Evolutionary conservation across 2,888 invertebrate species (phyloP).

Genomic region (Macrophya annulata): DNA sequence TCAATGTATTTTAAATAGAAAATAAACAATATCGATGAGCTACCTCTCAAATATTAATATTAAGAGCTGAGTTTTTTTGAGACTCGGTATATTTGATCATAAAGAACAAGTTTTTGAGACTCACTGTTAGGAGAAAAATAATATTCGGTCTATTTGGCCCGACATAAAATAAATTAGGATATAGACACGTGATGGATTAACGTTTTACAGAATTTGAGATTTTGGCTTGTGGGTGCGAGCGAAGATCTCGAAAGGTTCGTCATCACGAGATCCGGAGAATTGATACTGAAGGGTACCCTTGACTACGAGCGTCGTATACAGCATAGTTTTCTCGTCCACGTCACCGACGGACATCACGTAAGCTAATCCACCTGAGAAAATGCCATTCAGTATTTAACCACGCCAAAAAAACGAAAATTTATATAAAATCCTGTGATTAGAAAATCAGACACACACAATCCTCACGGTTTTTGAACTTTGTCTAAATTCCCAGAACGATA

Average conservation of each 20-base stretch:
- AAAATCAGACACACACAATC: background rate
- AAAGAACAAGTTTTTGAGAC: too few species aligned
- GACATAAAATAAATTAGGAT: background rate
- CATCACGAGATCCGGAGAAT: conserved; percentile 90
- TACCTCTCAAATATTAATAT: too few species aligned
- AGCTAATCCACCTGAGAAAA: conserved; percentile 68
- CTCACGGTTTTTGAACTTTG: conserved; percentile 54
- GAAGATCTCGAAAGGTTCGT: conserved; percentile 88
- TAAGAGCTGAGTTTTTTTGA: too few species aligned
- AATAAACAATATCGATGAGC: too few species aligned
- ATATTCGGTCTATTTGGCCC: background rate
- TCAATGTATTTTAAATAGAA: too few species aligned
- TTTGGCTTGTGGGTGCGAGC: conserved; percentile 87
- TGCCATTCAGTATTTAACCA: background rate
- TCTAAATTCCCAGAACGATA: conserved; percentile 86
- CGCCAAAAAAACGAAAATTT: background rate
- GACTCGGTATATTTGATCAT: background rate
- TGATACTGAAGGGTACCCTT: conserved; percentile 87
- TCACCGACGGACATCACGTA: conserved; percentile 89
- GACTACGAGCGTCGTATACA: conserved; percentile 89
- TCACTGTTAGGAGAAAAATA: too few species aligned
- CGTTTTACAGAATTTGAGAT: conserved; percentile 84
- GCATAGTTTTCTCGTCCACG: conserved; percentile 90
- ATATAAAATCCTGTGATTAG: background rate
- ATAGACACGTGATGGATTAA: background rate